Evolutionary conservation across 2,888 invertebrate genomes (phyloP), one percentile per base, ranked within the genome.

Genomic region (Ptycholaimellus sp.): DNA sequence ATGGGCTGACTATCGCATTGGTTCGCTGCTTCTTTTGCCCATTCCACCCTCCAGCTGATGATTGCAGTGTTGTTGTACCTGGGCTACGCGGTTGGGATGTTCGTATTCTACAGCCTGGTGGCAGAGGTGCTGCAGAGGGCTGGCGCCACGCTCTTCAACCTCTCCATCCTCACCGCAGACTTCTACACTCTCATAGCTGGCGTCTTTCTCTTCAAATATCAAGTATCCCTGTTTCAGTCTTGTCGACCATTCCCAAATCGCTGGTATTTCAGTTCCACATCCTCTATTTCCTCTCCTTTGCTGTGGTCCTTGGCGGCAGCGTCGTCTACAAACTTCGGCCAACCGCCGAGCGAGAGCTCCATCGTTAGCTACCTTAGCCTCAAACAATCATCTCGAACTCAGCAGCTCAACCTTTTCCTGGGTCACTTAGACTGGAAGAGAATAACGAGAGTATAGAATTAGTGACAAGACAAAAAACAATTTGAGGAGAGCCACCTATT

Each of bases 111-210:
- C 60, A 71, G 74, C 33, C 61, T 75, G 40, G 73, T 77, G 49
- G 73, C 77, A 30, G 66, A 73, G 14, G 73, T 78, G 61, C 45
- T 53, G 33, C 44, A 49, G 22, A 44, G 48, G 33, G 16, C 23
- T 4, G 25, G 25, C 11, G 74, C 80, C n/a, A 73, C 79, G 33
- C 70, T 76, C 47, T 65, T 78, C 56, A 81, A 80, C 59, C 62
- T 81, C 45, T 74, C 77, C 9, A 70, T 80, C 40, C 62, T 81
- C 38, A 76, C 79, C 0, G 71, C 79, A 2, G 78, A 80, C 61
- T 79, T 78, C 59, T 81, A 79, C 59, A 74, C 78, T 3, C 68
- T 80, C 17, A 68, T 80, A 34, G 69, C 73, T 48, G 79, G 79
- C 46, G 72, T 79, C 60, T 69, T 73, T 50, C 67, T 77, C 44